Evolutionary conservation across 2,113 vertebrate species (phyloP).

Genomic region (Actenoides hombroni): DNA sequence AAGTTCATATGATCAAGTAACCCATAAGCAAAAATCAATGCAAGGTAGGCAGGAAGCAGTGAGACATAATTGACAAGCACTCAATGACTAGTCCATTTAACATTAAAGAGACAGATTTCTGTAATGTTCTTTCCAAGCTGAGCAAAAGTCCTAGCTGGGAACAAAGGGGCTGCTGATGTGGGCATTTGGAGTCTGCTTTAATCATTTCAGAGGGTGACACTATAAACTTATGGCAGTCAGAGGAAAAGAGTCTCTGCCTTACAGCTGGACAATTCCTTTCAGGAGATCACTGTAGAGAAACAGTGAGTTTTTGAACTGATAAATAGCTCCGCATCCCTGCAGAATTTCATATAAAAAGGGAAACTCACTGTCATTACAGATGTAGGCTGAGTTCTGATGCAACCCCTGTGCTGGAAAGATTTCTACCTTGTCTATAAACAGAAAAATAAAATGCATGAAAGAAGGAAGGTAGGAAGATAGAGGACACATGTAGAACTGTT

Average conservation of each 20-base stretch:
- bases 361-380: neutral
- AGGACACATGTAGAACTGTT: neutral
- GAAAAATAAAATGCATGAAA: neutral
- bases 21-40: conserved; percentile 40
- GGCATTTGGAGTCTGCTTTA: neutral
- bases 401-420: neutral
- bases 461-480: neutral
- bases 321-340: neutral
- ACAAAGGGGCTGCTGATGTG: conserved; percentile 24
- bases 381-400: neutral
- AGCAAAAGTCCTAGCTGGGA: neutral
- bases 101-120: conserved; percentile 22
- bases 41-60: neutral
- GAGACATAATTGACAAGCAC: neutral
- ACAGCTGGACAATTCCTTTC: neutral
- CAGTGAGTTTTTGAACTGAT: neutral
- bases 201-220: neutral
- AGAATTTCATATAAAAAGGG: neutral
- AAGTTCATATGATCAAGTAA: conserved; percentile 48
- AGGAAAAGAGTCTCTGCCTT: neutral
- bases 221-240: neutral
- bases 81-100: neutral
- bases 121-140: neutral
- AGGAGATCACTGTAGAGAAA: neutral
- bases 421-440: neutral